Conservation (phyloP, 2,797 vertebrate genomes). For the Setipinna tenuifilis region DNA sequence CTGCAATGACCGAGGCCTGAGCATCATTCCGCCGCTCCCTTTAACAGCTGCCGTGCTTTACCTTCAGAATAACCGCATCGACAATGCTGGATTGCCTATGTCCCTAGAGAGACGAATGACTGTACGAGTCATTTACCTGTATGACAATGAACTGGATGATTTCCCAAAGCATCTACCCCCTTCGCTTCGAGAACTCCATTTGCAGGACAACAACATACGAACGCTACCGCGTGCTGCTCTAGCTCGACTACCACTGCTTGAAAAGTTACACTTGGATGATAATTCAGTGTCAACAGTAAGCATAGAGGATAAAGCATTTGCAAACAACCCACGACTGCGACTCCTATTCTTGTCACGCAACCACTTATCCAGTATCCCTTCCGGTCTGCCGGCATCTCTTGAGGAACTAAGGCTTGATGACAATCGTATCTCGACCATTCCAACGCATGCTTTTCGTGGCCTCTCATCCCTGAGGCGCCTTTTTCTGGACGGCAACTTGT, state of each 20-base stretch:
- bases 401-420: slow-evolving; percentile 93
- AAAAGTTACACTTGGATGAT: slow-evolving; percentile 93
- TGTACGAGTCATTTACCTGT: slow-evolving; percentile 90
- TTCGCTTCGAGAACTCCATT: slow-evolving; percentile 89
- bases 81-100: slow-evolving; percentile 84
- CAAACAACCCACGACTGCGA: slow-evolving; percentile 83
- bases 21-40: slow-evolving; percentile 86
- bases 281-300: slow-evolving; percentile 95
- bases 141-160: slow-evolving; percentile 91
- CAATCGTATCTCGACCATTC: slow-evolving; percentile 94
- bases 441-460: slow-evolving; percentile 89
- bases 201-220: slow-evolving; percentile 96
- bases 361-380: slow-evolving; percentile 92
- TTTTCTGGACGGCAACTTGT: slow-evolving; percentile 91
- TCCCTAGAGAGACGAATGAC: slow-evolving; percentile 79
- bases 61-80: slow-evolving; percentile 96
- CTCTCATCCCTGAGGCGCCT: slow-evolving; percentile 85
- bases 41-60: slow-evolving; percentile 91
- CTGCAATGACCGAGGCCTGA: slow-evolving; percentile 93
- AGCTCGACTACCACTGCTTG: slow-evolving; percentile 86
- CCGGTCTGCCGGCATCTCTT: slow-evolving; percentile 86
- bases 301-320: slow-evolving; percentile 94
- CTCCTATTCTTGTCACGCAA: slow-evolving; percentile 92
- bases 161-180: slow-evolving; percentile 88
- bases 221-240: slow-evolving; percentile 84